Conservation (phyloP, 2,113 vertebrate species). For the Drymodes brunneopygia region DNA sequence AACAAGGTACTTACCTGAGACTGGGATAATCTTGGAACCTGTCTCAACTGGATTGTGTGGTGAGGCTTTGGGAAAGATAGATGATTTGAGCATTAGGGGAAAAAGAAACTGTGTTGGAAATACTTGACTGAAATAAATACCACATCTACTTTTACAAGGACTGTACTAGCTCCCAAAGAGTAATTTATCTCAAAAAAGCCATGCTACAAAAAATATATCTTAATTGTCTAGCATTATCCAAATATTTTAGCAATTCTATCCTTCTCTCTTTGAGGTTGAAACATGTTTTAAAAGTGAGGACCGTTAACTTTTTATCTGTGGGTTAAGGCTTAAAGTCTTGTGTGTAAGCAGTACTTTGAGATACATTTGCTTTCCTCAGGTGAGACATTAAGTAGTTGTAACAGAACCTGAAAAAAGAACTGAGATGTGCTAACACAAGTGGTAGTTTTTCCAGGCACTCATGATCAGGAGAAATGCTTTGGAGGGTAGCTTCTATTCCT, state of each 20-base stretch:
- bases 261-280: neutral
- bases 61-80: neutral
- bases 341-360: neutral
- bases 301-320: neutral
- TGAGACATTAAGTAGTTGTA: neutral
- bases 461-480: neutral
- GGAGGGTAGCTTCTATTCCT: neutral
- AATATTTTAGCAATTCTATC: neutral
- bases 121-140: neutral
- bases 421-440: fast-evolving
- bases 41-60: neutral
- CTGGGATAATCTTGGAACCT: neutral
- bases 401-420: neutral
- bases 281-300: neutral
- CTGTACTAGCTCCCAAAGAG: neutral
- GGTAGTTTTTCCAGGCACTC: neutral
- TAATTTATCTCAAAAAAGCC: neutral
- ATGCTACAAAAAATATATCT: neutral
- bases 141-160: neutral
- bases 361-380: neutral
- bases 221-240: neutral
- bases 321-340: neutral
- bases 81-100: neutral
- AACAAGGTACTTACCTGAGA: neutral
- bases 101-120: neutral